Evolutionary conservation across 1,140 invertebrate genomes (phyloP).

Genomic region (Drosophila guanche): DNA sequence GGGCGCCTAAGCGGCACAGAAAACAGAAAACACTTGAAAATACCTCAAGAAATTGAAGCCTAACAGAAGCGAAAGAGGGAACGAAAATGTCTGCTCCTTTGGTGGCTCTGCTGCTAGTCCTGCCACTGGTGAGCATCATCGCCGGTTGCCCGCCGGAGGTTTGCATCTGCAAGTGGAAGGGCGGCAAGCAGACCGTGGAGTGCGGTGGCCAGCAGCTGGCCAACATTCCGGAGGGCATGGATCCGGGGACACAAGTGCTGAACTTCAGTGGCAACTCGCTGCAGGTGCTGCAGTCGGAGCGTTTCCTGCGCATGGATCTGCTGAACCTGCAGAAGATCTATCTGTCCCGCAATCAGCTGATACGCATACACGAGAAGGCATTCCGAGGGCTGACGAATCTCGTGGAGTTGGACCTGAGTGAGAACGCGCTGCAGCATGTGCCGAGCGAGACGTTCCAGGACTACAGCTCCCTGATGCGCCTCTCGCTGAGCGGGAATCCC

Average conservation of each 20-base stretch:
- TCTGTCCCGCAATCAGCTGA: constrained; percentile 89
- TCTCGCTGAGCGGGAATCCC: constrained; percentile 92
- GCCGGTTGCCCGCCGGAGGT: constrained; percentile 88
- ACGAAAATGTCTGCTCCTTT: constrained; percentile 42
- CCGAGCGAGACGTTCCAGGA: constrained; percentile 91
- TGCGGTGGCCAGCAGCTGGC: constrained; percentile 90
- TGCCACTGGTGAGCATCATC: constrained; percentile 3
- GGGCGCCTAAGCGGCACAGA: constrained; percentile 32
- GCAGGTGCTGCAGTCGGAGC: constrained; percentile 89
- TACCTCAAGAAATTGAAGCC: not conserved
- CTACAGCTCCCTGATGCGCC: constrained; percentile 91
- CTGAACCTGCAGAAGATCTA: constrained; percentile 95
- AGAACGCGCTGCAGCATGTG: constrained; percentile 90
- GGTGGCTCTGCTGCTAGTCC: constrained; percentile 8
- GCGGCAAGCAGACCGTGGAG: constrained; percentile 94
- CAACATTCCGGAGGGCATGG: constrained; percentile 91
- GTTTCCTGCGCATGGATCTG: constrained; percentile 90
- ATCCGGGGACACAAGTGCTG: constrained; percentile 94
- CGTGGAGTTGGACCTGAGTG: constrained; percentile 93
- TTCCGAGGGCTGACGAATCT: constrained; percentile 93
- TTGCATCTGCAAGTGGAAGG: constrained; percentile 95
- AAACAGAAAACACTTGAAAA: not conserved
- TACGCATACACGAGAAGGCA: constrained; percentile 89
- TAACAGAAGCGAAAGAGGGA: not conserved
- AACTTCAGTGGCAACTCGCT: constrained; percentile 93